Evolutionary conservation across 2,113 vertebrate species (phyloP).

Genomic region (Leptodactylus fuscus): DNA sequence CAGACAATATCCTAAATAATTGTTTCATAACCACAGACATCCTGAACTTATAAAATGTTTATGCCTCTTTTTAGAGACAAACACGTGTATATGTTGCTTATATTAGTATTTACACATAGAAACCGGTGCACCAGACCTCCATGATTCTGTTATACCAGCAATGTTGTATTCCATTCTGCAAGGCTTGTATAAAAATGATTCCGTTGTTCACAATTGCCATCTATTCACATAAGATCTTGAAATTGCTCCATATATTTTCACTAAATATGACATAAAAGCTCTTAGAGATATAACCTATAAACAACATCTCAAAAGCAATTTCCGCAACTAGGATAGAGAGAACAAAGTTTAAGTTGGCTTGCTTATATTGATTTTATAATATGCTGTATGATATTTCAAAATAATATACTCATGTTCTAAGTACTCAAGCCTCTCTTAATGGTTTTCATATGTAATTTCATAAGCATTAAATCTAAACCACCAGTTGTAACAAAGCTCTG

Average conservation of each 20-base stretch:
- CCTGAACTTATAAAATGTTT: no score
- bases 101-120: no score
- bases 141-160: neutral
- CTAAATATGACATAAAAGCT: constrained; percentile 32
- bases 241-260: constrained; percentile 41
- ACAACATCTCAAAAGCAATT: constrained; percentile 33
- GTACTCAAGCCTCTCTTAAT: constrained; percentile 34
- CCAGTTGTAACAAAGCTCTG: constrained; percentile 16
- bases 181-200: no score
- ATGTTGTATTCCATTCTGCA: neutral
- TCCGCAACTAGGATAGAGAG: constrained; percentile 3
- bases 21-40: neutral
- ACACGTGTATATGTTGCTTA: no score
- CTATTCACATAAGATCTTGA: constrained; percentile 32
- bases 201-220: constrained; percentile 44
- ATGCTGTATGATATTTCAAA: constrained; percentile 32
- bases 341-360: constrained; percentile 16
- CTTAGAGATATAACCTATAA: constrained; percentile 34
- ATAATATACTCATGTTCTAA: constrained; percentile 38
- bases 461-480: constrained; percentile 32
- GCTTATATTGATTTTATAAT: constrained; percentile 30
- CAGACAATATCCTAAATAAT: neutral
- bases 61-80: no score
- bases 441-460: constrained; percentile 20
- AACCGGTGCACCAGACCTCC: neutral